Evolutionary conservation across 2,113 vertebrate species (phyloP).

Genomic region (Apodemus sylvaticus): DNA sequence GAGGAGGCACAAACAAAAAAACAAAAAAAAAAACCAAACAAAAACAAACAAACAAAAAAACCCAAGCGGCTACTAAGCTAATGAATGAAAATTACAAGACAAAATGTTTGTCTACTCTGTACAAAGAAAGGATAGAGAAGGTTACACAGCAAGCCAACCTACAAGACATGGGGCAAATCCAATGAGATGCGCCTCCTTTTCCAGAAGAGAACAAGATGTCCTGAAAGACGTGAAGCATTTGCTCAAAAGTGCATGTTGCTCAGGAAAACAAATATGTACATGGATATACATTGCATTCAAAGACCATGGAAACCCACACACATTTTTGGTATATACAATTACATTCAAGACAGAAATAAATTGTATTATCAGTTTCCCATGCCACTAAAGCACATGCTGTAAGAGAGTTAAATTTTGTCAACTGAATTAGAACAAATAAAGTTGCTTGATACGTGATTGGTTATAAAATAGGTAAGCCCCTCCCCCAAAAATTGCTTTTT

Average conservation of each 20-base stretch:
- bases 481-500: background rate
- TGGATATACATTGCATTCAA: background rate
- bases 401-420: slow-evolving; percentile 7
- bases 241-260: background rate
- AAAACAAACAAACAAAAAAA: no score
- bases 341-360: slow-evolving; percentile 53
- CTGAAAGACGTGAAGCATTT: background rate
- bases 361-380: slow-evolving; percentile 42
- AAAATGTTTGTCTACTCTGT: background rate
- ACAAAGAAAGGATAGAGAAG: background rate
- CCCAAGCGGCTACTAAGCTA: no score
- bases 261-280: background rate
- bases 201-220: background rate
- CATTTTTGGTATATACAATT: slow-evolving; percentile 9
- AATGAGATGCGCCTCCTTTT: background rate
- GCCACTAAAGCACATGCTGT: background rate
- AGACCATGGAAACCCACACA: background rate
- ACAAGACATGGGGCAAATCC: background rate
- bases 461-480: slow-evolving; percentile 25
- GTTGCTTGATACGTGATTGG: slow-evolving; percentile 10
- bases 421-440: slow-evolving; percentile 45
- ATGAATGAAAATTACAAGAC: background rate
- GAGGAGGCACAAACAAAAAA: background rate
- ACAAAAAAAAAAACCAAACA: no score
- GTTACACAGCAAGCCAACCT: background rate